Evolutionary conservation across 1,140 invertebrate genomes (phyloP), one percentile per base, ranked within the genome.

Genomic region (Asbolus verrucosus): DNA sequence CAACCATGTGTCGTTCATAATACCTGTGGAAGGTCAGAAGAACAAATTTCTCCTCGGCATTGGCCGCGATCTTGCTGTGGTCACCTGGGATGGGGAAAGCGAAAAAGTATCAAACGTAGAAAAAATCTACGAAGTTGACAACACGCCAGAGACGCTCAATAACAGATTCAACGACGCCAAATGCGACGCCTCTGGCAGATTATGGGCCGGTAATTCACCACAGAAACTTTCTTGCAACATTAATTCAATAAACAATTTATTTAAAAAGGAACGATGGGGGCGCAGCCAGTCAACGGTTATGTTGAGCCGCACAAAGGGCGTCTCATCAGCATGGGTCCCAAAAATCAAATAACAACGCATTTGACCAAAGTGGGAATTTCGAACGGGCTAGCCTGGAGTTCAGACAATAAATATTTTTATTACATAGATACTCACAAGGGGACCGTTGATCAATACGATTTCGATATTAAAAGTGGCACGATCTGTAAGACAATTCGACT

Each of bases 161-260:
- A 93, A 89, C 73, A 84, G 92, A 73, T 87, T 93, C 70, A 96
- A 96, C 76, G 94, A 96, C 80, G 94, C 88, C 9, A 97, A 96
- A 82, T 90, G 89, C 70, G 94, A 97, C 81, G 85, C 88, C 0
- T 80, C 75, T 2, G 94, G 94, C 19, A 83, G 93, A 39, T 81
- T 96, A 4, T 94, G 91, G 87, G 70, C 59, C 3, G 73, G 73
- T 70, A n/a, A n/a, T n/a, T n/a, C n/a, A n/a, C n/a, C n/a, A n/a
- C n/a, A n/a, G n/a, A n/a, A n/a, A n/a, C n/a, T n/a, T n/a, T n/a
- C n/a, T n/a, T n/a, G n/a, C n/a, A n/a, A n/a, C n/a, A n/a, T n/a
- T n/a, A n/a, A n/a, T n/a, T n/a, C n/a, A n/a, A n/a, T n/a, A n/a
- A n/a, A n/a, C n/a, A n/a, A n/a, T n/a, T n/a, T n/a, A n/a, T n/a